phyloP scores from a whole-genome alignment of 2,113 vertebrate genomes.

The Phalacrocorax pelagicus region DNA sequence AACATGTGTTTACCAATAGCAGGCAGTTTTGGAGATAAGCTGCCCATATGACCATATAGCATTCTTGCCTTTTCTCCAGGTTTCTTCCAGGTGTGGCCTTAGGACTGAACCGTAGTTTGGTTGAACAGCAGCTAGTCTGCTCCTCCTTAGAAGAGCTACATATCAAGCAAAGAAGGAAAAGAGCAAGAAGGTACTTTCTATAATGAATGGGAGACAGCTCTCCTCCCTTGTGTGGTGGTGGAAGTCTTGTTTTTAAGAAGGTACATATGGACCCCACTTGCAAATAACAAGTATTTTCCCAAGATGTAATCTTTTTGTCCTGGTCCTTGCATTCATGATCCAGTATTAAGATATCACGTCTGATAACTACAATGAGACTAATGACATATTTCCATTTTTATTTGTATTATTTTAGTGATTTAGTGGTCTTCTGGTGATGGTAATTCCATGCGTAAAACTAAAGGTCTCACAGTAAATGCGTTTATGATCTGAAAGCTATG shows the following conservation, averaged over 20 bases:
- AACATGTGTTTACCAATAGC: background rate
- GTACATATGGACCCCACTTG: background rate
- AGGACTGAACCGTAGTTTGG: background rate
- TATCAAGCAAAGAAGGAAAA: background rate
- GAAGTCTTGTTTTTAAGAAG: background rate
- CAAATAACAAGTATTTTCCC: background rate
- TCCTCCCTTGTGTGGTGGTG: background rate
- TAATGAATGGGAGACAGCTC: background rate
- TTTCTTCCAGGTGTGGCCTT: background rate
- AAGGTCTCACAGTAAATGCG: background rate
- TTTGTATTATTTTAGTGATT: background rate
- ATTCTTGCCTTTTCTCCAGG: background rate
- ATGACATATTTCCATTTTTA: background rate
- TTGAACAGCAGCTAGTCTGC: background rate
- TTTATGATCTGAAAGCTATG: background rate
- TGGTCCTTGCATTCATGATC: background rate
- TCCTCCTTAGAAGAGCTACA: accelerated
- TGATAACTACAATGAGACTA: background rate
- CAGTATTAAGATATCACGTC: background rate
- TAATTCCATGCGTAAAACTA: background rate
- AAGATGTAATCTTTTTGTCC: background rate
- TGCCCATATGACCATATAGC: background rate
- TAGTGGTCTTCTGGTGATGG: background rate
- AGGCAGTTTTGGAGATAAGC: background rate
- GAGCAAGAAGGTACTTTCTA: background rate